Conservation (phyloP, 2,888 invertebrate genomes). For the Cremastobaeus sp. region DNA sequence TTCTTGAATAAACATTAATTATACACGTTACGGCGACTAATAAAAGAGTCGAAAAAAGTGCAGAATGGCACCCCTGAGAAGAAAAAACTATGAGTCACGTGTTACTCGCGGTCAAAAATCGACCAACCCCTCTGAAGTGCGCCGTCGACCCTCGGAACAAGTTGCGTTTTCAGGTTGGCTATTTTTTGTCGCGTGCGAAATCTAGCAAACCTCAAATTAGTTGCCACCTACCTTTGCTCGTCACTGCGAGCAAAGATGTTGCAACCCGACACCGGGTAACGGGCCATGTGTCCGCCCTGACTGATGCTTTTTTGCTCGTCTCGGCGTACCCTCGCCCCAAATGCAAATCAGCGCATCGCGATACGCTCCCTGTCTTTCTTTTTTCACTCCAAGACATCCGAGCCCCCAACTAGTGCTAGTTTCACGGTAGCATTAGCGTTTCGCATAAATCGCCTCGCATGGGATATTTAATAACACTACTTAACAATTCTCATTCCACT, state of each 20-base stretch:
- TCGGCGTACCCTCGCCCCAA: constrained; percentile 60
- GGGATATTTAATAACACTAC: constrained; percentile 46
- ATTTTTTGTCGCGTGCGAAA: constrained; percentile 69
- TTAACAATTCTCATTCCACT: constrained; percentile 39
- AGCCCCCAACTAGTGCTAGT: constrained; percentile 51
- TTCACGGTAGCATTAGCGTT: constrained; percentile 54
- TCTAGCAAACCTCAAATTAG: constrained; percentile 74
- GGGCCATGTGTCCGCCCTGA: constrained; percentile 66
- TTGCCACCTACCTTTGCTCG: constrained; percentile 56
- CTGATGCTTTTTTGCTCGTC: constrained; percentile 59
- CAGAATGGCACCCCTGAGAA: constrained; percentile 1
- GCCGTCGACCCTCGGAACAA: constrained; percentile 58
- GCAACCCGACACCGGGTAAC: constrained; percentile 62
- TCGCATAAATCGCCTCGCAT: constrained; percentile 43
- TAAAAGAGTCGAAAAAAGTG: not conserved
- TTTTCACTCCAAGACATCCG: constrained; percentile 48
- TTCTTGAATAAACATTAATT: not conserved
- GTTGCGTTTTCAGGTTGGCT: constrained; percentile 62
- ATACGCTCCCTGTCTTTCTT: constrained; percentile 62
- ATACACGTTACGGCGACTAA: not conserved
- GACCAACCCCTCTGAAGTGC: constrained; percentile 53
- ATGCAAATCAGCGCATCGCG: constrained; percentile 67
- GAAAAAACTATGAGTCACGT: constrained; percentile 21
- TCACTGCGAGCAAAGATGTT: constrained; percentile 38
- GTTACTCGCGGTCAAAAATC: constrained; percentile 45